A percentile compares a stretch with the other conserved stretches of the same genome.
phyloP scores from a whole-genome alignment of 2,797 vertebrate species.

The Ctenopoma kingsleyae region DNA sequence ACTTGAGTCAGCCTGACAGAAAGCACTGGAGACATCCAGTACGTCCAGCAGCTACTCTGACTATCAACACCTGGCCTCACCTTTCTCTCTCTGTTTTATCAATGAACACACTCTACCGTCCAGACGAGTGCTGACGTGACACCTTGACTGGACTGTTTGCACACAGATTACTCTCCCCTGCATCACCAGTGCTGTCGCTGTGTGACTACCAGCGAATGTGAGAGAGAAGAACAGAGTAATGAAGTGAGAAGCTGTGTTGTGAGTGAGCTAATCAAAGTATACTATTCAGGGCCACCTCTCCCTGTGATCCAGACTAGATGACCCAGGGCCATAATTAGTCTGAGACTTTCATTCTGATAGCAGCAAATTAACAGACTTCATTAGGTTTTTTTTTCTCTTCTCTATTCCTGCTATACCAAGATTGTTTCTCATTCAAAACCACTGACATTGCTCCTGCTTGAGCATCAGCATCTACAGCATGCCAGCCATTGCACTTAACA shows the following conservation, averaged over 20 bases:
- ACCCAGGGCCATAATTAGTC: conserved; percentile 82
- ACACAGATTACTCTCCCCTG: conserved; percentile 9
- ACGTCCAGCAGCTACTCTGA: conserved; percentile 38
- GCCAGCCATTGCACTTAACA: conserved; percentile 3
- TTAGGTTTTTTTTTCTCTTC: conserved; percentile 60
- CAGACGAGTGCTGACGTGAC: conserved; percentile 29
- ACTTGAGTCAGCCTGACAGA: conserved; percentile 66
- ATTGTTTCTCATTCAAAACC: conserved; percentile 40
- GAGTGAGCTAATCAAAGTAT: conserved; percentile 80
- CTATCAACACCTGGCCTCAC: conserved; percentile 42
- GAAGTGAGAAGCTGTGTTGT: conserved; percentile 71
- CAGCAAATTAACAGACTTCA: conserved; percentile 82
- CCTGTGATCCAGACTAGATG: conserved; percentile 77
- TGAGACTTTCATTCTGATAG: conserved; percentile 78
- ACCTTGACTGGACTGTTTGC: conserved; percentile 52
- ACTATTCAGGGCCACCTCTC: conserved; percentile 78
- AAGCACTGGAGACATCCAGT: conserved; percentile 47
- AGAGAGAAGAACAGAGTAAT: conserved; percentile 71
- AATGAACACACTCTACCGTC: conserved; percentile 20
- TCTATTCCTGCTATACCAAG: conserved; percentile 39
- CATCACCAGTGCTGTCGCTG: not conserved
- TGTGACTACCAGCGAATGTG: conserved; percentile 32
- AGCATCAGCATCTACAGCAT: conserved; percentile 15
- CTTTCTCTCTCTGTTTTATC: conserved; percentile 34
- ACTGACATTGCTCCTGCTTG: conserved; percentile 38